Conservation (phyloP, 2,797 vertebrate genomes). For the Hylomyscus alleni region DNA sequence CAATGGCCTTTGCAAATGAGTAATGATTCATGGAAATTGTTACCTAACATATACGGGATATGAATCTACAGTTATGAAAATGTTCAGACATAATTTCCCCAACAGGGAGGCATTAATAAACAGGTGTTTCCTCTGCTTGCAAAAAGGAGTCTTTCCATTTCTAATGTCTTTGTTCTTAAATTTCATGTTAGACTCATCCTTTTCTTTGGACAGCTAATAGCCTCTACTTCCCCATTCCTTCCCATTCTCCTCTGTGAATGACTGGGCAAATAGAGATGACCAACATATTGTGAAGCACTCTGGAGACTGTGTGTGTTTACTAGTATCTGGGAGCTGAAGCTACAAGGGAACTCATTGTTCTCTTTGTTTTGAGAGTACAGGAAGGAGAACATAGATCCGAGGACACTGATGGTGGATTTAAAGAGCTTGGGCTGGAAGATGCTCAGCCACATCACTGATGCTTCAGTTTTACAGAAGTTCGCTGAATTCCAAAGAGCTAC, state of each 20-base stretch:
- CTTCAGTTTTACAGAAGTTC: conserved; percentile 10
- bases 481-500: conserved; percentile 2
- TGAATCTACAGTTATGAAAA: conserved; percentile 58
- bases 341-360: not conserved
- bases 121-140: conserved; percentile 54
- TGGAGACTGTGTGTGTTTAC: not conserved
- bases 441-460: not conserved
- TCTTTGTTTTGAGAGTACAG: not conserved
- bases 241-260: not conserved
- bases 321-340: not conserved
- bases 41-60: not conserved
- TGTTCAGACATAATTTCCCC: conserved; percentile 14
- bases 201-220: conserved; percentile 17
- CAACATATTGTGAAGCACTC: conserved; percentile 21
- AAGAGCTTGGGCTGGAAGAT: not conserved
- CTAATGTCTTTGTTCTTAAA: conserved; percentile 49
- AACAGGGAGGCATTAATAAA: conserved; percentile 40
- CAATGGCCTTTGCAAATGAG: conserved; percentile 6
- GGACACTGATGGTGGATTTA: not conserved
- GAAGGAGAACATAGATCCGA: not conserved
- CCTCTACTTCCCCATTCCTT: not conserved
- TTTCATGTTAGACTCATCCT: not conserved
- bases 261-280: not conserved
- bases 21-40: conserved; percentile 14
- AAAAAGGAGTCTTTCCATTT: not conserved